phyloP scores from a whole-genome alignment of 2,113 vertebrate species.

The Tachuris rubrigastra region DNA sequence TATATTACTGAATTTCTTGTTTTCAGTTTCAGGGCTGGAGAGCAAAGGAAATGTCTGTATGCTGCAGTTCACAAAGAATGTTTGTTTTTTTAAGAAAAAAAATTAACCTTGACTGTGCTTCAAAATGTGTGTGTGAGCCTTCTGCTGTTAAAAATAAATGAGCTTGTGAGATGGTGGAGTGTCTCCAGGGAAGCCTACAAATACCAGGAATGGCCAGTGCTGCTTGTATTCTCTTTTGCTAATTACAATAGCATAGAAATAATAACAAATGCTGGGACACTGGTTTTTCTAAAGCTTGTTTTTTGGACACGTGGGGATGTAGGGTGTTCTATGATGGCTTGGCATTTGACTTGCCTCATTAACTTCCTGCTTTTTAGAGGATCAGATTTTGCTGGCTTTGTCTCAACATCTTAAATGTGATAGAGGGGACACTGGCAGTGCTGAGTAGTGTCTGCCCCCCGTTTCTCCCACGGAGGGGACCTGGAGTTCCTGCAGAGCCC shows the following conservation, averaged over 20 bases:
- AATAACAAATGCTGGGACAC: accelerated
- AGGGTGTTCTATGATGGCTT: not conserved
- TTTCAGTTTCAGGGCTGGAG: not conserved
- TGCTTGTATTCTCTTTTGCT: not conserved
- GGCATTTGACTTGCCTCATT: not conserved
- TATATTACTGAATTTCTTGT: not conserved
- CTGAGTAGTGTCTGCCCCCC: not conserved
- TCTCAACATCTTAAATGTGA: not conserved
- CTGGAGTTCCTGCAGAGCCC: not conserved
- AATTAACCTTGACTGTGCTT: not conserved
- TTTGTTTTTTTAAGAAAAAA: not conserved
- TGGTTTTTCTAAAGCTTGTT: not conserved
- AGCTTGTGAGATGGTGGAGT: slow-evolving; percentile 5
- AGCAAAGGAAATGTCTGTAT: not conserved
- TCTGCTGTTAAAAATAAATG: slow-evolving; percentile 48
- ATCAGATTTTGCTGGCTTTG: not conserved
- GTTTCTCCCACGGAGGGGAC: not conserved
- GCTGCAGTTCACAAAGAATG: not conserved
- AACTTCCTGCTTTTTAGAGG: not conserved
- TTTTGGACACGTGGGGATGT: not conserved
- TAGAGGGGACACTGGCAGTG: not conserved
- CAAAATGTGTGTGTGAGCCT: not conserved
- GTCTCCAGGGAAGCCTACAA: not conserved
- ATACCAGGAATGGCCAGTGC: not conserved
- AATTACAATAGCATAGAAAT: not conserved